Evolutionary conservation across 1,140 invertebrate species (phyloP), one percentile per base, ranked within the genome.

Genomic region (Penaeus japonicus): DNA sequence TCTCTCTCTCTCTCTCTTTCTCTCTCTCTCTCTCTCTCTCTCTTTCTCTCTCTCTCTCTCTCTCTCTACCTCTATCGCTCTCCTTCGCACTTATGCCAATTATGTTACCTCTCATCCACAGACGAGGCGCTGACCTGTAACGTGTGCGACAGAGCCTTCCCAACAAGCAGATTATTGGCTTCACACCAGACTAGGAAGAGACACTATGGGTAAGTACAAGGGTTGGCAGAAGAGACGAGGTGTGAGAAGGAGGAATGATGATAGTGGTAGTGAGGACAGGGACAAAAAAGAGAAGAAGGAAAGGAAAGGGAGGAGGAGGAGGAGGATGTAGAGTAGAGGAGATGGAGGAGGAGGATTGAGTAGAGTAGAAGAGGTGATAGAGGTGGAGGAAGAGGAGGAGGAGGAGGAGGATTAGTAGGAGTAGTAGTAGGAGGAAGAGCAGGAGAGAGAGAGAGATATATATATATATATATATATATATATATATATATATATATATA

Each of bases 171-270:
- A 17, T 78, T 87, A 17, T 75, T 87, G 7, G 78, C 78, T 27
- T 87, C 85, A 54, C 85, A 87, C 62, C 85, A 87, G 30, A 81
- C 85, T 54, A 87, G 85, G 75, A 87, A 81, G 53, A 87, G 85
- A 75, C 85, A 87, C 54, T 87, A 87, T 27, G 85, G 85, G 85
- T 87, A 62, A 24, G 84, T 75, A 78, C 18, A 30, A 15, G 75
- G 75, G 5, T 22, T 4, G 30, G 30, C 0, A 78, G 30, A 35
- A n/a, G 5, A 15, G 30, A 78, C n/a, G n/a, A n/a, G n/a, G n/a
- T n/a, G n/a, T n/a, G n/a, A n/a, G n/a, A n/a, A n/a, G n/a, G n/a
- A n/a, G n/a, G n/a, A n/a, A n/a, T n/a, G n/a, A n/a, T n/a, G n/a
- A n/a, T n/a, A n/a, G n/a, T n/a, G n/a, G 53, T 20, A 12, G 7